phyloP scores from a whole-genome alignment of 2,113 vertebrate species.

The Chelonoidis abingdonii region DNA sequence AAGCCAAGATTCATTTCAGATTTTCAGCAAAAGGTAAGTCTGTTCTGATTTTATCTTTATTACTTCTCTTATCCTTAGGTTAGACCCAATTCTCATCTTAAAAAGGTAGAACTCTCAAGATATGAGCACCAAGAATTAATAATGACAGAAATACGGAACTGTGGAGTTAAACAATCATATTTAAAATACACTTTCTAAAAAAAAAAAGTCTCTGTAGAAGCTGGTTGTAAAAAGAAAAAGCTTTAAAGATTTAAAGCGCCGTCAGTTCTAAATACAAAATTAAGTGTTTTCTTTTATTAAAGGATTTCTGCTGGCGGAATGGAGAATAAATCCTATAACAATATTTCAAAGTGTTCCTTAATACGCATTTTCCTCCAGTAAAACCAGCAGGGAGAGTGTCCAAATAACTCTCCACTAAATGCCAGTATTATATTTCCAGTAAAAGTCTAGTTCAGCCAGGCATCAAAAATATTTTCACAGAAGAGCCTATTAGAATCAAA shows the following conservation, averaged over 20 bases:
- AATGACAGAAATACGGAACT: background rate
- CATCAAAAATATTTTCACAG: conserved; percentile 61
- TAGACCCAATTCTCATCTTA: background rate
- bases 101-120: background rate
- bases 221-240: conserved; percentile 2
- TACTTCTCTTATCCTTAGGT: background rate
- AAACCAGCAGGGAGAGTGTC: conserved; percentile 82
- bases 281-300: conserved; percentile 58
- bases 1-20: background rate
- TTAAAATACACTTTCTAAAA: background rate
- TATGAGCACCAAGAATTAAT: background rate
- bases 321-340: conserved; percentile 70
- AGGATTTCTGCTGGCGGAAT: conserved; percentile 57
- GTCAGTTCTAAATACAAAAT: conserved; percentile 30
- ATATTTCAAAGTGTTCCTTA: conserved; percentile 77
- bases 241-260: background rate
- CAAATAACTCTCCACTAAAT: conserved; percentile 77
- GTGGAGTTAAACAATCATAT: background rate
- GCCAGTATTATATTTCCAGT: conserved; percentile 73
- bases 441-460: conserved; percentile 41
- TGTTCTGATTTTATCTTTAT: background rate
- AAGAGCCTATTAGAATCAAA: conserved; percentile 23
- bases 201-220: background rate
- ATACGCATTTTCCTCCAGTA: conserved; percentile 75
- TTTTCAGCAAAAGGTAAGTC: background rate